Evolutionary conservation across 1,140 invertebrate genomes (phyloP).

Genomic region (Solenopsis fugax): DNA sequence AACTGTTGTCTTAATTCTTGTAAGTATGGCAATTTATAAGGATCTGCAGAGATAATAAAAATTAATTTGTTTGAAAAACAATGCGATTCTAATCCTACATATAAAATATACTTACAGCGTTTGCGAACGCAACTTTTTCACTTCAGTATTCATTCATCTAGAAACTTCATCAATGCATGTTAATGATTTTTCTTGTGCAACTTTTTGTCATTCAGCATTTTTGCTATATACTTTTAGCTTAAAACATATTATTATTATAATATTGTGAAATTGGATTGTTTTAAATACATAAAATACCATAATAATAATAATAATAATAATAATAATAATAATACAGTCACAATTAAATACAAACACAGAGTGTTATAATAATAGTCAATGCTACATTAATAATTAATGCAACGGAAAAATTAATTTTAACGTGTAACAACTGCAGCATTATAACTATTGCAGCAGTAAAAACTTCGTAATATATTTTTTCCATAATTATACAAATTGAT

Average conservation of each 20-base stretch:
- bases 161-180: slow-evolving; percentile 52
- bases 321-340: background rate
- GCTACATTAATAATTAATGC: background rate
- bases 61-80: background rate
- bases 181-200: slow-evolving; percentile 73
- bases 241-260: background rate
- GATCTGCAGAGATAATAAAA: slow-evolving; percentile 64
- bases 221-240: slow-evolving; percentile 26
- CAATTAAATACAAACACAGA: background rate
- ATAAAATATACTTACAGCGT: slow-evolving; percentile 59
- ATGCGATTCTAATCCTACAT: background rate
- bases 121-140: slow-evolving; percentile 59
- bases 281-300: background rate
- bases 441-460: background rate
- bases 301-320: background rate
- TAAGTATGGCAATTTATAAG: slow-evolving; percentile 15
- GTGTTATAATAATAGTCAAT: background rate
- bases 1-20: background rate
- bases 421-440: background rate
- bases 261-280: background rate
- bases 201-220: slow-evolving; percentile 56
- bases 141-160: slow-evolving; percentile 61
- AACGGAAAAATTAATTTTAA: background rate
- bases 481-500: too few relatives aligned
- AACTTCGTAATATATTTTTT: background rate